Base-by-base conservation (phyloP, 2,113 vertebrate species). In the Xiphorhynchus elegans region DNA sequence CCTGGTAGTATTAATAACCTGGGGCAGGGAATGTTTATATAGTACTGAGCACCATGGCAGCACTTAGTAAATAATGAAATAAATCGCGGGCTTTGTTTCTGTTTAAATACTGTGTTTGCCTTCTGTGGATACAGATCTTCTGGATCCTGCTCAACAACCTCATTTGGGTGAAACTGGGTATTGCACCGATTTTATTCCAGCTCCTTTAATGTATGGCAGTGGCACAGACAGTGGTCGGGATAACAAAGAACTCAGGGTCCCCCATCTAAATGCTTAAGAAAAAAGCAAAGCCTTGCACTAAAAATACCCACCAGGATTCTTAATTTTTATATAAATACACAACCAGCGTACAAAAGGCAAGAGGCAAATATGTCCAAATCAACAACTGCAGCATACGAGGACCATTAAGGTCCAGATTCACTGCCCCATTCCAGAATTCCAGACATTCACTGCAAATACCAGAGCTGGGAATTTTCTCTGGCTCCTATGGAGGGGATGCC, bases 61-160 rank as follows among this genome's bases (percentile, higher is more conserved):
- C 92, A 82, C 80, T 93, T 84, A 62, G 85, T 84, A 95, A 96
- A 95, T 95, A 97, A 95, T 89, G 69, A 95, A 95, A 90, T 93
- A 95, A 94, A 90, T 96, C 49, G 26, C 47, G 77, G 74, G 40
- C 69, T 92, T 89, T 80, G 76, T 96, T 93, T 84, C 76, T 84
- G 60, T 94, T 96, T 95, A 89, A 95, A 72, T 70, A 79, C 28
- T 53, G 13, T 92, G 90, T 84, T 94, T 94, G 60, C 64, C 68
- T 52, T 94, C 60, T 88, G 40, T 90, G 95, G 92, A 75, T 82
- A 90, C 76, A 81, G 91, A 75, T 74, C 79, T 70, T 67, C 79
- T 94, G 93, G 85, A 93, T 94, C 76, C 73, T 92, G 73, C 76
- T 95, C 83, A 93, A 53, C 83, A 80, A 12, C 88, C 80, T 94